phyloP scores from a whole-genome alignment of 92 coral and sea anemone species.

The Phenganax subtilis region DNA sequence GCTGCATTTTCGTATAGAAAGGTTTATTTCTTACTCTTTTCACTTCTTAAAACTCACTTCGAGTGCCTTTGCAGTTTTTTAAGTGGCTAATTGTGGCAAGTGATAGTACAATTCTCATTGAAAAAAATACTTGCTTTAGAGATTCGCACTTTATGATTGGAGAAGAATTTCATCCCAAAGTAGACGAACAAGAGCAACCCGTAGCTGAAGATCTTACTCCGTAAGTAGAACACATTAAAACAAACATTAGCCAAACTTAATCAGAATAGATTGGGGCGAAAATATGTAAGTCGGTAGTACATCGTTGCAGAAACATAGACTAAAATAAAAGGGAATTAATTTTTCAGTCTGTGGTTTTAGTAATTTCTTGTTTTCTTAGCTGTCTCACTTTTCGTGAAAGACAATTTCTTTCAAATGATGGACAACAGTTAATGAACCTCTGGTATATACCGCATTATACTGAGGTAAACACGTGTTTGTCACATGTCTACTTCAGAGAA shows the following conservation, averaged over 20 bases:
- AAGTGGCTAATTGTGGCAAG: too few relatives aligned
- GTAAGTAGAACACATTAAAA: conserved; percentile 40
- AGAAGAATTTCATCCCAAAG: conserved; percentile 81
- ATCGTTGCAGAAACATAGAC: not conserved
- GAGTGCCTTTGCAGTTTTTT: too few relatives aligned
- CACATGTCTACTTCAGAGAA: not conserved
- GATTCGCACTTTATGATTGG: conserved; percentile 92
- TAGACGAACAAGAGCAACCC: conserved; percentile 71
- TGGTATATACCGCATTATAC: conserved; percentile 95
- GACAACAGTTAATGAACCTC: conserved; percentile 69
- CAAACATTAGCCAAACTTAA: too few relatives aligned
- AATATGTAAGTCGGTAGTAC: not conserved
- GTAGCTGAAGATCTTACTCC: conserved; percentile 58
- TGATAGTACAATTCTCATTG: not conserved
- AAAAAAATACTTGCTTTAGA: conserved; percentile 33
- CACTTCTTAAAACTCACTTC: too few relatives aligned
- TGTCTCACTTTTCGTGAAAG: conserved; percentile 77
- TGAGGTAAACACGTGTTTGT: conserved; percentile 56
- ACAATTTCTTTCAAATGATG: conserved; percentile 70
- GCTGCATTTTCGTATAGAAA: too few relatives aligned
- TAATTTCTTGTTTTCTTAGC: conserved; percentile 37
- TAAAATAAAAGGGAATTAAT: not conserved
- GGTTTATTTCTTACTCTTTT: too few relatives aligned
- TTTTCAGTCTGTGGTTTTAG: not conserved
- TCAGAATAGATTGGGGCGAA: too few relatives aligned